Evolutionary conservation across 2,113 vertebrate genomes (phyloP), one percentile per base, ranked within the genome.

Genomic region (Cephalopholis sonnerati): DNA sequence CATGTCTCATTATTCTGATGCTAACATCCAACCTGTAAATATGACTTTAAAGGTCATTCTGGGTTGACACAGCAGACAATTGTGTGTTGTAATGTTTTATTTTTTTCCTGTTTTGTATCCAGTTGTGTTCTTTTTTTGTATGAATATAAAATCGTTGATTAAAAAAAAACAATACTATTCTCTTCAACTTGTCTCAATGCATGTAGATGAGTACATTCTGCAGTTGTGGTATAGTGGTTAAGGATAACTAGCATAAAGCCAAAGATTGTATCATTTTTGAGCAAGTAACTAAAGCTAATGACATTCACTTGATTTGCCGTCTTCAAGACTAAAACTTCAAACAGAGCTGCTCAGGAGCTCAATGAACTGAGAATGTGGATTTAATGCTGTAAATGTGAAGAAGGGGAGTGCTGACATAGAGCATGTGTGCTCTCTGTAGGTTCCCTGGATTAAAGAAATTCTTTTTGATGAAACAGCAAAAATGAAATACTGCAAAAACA

Each of bases 41-140:
- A 16, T 39, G 16, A 55, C 18, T 55, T 15, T 25, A 29, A 46
- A 29, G 36, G 46, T 59, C 22, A 16, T 72, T 51, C 3, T 41
- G 39, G 15, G 13, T 25, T 65, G 7, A 62, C 59, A 63, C 39
- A 36, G 36, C 24, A 85, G n/a, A 83, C 74, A 66, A 22, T 48
- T 66, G 2, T 41, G 58, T 79, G 53, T 83, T 69, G 39, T 81
- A 68, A 61, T 41, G 3, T 75, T 85, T 86, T 85, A 22, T 83
- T 87, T 59, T 79, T 68, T 20, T 48, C 10, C 32, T 65, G 27
- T 80, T 74, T 74, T 25, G 61, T 65, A 58, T 79, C 24, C 50
- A 76, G 25, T 76, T 68, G 16, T 79, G 2, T 0, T 66, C 2
- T 24, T 46, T 12, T 55, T 54, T 25, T 79, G 16, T 86, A 67